These are phyloP conservation scores for Nylanderia fulva DNA, from an alignment of 1,140 invertebrate species.

Conservation along the genomic window DNA sequence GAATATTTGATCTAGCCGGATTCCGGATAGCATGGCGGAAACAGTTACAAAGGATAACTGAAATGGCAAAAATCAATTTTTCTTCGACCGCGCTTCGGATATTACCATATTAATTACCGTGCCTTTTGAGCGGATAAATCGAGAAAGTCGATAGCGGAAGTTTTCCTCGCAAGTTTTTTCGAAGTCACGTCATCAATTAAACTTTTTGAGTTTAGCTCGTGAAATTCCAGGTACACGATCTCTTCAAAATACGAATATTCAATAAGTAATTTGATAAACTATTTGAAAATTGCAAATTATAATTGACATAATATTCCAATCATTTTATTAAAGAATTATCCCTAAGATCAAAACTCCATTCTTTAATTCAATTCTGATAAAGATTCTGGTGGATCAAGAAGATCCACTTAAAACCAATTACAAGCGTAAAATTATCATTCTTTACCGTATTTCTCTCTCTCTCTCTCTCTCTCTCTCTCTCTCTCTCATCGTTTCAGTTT, in stretches of 20 bases:
- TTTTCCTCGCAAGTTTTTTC: conserved; percentile 25
- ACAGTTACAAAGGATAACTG: conserved; percentile 48
- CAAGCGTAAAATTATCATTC: conserved; percentile 70
- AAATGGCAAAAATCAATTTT: conserved; percentile 63
- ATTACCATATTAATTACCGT: conserved; percentile 52
- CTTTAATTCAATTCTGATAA: background rate
- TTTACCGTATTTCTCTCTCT: conserved; percentile 19
- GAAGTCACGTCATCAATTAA: conserved; percentile 49
- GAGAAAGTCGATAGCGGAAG: conserved; percentile 45
- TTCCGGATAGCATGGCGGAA: conserved; percentile 7
- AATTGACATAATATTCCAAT: background rate
- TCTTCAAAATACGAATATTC: conserved; percentile 20
- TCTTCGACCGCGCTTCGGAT: conserved; percentile 29
- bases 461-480: too few relatives aligned
- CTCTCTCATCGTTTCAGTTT: conserved; percentile 29
- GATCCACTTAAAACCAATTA: conserved; percentile 44
- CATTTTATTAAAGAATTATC: background rate
- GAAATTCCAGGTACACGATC: conserved; percentile 8
- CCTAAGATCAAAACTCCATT: conserved; percentile 33
- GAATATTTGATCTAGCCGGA: conserved; percentile 30
- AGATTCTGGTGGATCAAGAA: conserved; percentile 14
- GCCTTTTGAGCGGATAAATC: conserved; percentile 48
- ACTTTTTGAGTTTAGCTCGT: conserved; percentile 33
- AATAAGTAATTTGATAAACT: conserved; percentile 17
- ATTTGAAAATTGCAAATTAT: background rate